A percentile compares a stretch with the other conserved stretches of the same genome.
phyloP scores from a whole-genome alignment of 1,140 invertebrate species.

The Hyphantria cunea region DNA sequence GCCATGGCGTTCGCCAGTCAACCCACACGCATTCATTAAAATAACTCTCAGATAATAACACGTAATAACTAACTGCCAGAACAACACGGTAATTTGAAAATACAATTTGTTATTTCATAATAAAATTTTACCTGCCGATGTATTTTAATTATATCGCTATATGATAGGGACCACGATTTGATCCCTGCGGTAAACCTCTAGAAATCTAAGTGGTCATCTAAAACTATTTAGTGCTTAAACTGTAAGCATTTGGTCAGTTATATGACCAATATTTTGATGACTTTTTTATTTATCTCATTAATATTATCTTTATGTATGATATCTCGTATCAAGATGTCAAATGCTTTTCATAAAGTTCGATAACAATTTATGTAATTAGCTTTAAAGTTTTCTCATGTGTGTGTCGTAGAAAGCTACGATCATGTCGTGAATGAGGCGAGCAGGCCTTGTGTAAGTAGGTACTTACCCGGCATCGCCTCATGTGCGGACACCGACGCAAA shows the following conservation, averaged over 20 bases:
- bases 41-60: constrained; percentile 23
- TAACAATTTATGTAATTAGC: constrained; percentile 41
- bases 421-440: constrained; percentile 54
- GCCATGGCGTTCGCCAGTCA: background rate
- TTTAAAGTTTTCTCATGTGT: constrained; percentile 38
- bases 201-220: background rate
- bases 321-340: background rate
- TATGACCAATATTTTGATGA: constrained; percentile 4
- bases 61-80: constrained; percentile 5
- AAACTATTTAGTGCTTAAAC: background rate
- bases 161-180: background rate
- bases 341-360: constrained; percentile 8
- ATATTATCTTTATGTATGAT: no score
- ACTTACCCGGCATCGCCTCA: background rate
- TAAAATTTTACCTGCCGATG: no score
- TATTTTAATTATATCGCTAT: no score
- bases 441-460: constrained; percentile 37
- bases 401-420: constrained; percentile 61
- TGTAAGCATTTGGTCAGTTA: background rate
- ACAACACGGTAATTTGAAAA: background rate
- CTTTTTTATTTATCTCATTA: no score
- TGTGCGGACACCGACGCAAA: constrained; percentile 6
- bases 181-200: background rate
- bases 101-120: background rate
- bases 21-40: constrained; percentile 27